phyloP scores from a whole-genome alignment of 2,888 invertebrate species.

The Lysandra bellargus region DNA sequence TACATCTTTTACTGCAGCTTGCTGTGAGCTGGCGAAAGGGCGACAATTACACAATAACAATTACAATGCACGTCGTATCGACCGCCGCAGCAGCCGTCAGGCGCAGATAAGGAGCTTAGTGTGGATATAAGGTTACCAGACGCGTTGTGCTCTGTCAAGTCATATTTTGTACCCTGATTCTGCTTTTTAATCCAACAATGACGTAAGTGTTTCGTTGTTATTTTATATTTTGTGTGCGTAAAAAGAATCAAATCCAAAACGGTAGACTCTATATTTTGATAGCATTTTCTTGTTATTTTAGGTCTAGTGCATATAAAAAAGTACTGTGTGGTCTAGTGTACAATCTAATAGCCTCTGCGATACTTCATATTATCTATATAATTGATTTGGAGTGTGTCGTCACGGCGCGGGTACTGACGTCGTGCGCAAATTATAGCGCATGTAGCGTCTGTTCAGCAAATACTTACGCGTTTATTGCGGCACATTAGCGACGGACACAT shows the following conservation, averaged over 20 bases:
- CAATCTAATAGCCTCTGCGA: too few relatives aligned
- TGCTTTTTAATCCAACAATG: not conserved
- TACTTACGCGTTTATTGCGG: slow-evolving; percentile 34
- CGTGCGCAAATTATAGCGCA: slow-evolving; percentile 23
- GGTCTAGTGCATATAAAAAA: too few relatives aligned
- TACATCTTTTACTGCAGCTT: not conserved
- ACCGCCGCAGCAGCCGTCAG: not conserved
- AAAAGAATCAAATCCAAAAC: not conserved
- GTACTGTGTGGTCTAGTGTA: too few relatives aligned
- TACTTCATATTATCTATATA: not conserved
- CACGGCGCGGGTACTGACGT: slow-evolving; percentile 19
- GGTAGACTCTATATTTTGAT: too few relatives aligned
- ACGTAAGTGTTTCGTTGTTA: not conserved
- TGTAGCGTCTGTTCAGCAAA: slow-evolving; percentile 14
- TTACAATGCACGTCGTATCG: not conserved
- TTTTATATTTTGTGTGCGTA: not conserved
- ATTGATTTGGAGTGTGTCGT: slow-evolving; percentile 18
- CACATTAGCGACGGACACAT: slow-evolving; percentile 37
- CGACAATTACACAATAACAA: slow-evolving; percentile 22
- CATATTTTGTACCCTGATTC: not conserved
- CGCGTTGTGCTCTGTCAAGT: not conserved
- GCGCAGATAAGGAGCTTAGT: not conserved
- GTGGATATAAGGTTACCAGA: slow-evolving; percentile 3
- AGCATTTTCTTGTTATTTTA: too few relatives aligned
- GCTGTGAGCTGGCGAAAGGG: not conserved